A percentile compares a stretch with the other conserved stretches of the same genome.
Evolutionary conservation across 2,113 vertebrate genomes (phyloP).

Genomic region (Macquaria ambigua): DNA sequence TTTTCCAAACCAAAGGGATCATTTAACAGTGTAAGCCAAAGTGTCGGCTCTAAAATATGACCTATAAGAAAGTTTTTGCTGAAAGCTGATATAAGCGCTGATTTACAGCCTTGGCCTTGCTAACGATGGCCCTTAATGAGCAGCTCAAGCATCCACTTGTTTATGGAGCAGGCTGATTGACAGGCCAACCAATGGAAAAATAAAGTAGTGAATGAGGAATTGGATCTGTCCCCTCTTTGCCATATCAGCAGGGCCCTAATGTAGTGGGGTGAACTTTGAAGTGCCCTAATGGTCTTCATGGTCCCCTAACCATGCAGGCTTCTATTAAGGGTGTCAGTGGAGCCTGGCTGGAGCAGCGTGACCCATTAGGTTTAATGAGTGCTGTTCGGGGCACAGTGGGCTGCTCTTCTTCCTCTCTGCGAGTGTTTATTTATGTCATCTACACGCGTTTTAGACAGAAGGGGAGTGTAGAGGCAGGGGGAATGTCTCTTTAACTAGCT

Average conservation of each 20-base stretch:
- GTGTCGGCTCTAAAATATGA: constrained; percentile 86
- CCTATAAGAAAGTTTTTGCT: constrained; percentile 84
- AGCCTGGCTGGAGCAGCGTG: constrained; percentile 80
- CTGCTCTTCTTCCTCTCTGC: constrained; percentile 71
- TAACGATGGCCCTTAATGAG: constrained; percentile 79
- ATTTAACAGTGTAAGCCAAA: constrained; percentile 67
- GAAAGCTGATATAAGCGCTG: constrained; percentile 88
- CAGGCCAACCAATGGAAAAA: constrained; percentile 70
- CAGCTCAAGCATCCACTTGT: constrained; percentile 75
- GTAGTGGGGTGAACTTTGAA: constrained; percentile 81
- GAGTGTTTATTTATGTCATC: constrained; percentile 75
- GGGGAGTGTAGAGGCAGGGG: neutral
- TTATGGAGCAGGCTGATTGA: constrained; percentile 75
- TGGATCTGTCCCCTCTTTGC: constrained; percentile 75
- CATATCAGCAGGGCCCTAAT: constrained; percentile 68
- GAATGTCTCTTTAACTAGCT: constrained; percentile 21
- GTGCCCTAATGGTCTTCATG: constrained; percentile 84
- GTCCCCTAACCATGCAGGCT: constrained; percentile 76
- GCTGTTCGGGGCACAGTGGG: constrained; percentile 71
- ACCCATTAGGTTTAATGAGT: constrained; percentile 82
- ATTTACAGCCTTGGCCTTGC: constrained; percentile 71
- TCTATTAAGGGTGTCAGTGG: constrained; percentile 81
- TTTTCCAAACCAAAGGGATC: constrained; percentile 61
- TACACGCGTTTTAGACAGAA: constrained; percentile 40
- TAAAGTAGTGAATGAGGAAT: constrained; percentile 72